These are phyloP conservation scores for Automeris io DNA, from an alignment of 2,888 invertebrate species.

Conservation along the genomic window DNA sequence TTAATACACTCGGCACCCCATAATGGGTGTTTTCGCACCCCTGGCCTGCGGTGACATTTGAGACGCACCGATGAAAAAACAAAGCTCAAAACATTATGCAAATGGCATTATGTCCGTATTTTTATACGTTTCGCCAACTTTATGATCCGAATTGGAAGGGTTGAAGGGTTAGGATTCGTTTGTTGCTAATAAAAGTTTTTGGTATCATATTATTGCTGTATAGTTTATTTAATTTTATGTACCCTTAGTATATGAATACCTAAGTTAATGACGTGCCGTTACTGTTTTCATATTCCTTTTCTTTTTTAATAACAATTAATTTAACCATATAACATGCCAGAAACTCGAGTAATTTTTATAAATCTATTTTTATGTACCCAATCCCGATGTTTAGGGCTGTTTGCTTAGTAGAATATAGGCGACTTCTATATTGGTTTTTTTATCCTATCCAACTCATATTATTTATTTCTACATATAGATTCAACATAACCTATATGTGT, in stretches of 20 bases:
- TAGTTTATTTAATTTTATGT: slow-evolving; percentile 31
- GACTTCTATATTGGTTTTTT: no score
- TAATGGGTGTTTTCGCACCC: slow-evolving; percentile 71
- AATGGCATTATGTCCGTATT: slow-evolving; percentile 74
- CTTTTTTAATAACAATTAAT: no score
- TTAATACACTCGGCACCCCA: slow-evolving; percentile 70
- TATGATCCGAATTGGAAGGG: slow-evolving; percentile 72
- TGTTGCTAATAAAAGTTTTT: slow-evolving; percentile 49
- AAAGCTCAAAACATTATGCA: slow-evolving; percentile 74
- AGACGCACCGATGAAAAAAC: slow-evolving; percentile 72
- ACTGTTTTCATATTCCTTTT: no score
- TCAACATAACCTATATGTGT: no score
- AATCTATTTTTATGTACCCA: no score
- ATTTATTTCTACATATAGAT: no score
- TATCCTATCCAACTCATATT: no score
- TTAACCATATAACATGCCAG: no score
- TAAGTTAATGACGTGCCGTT: slow-evolving; percentile 6
- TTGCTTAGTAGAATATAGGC: no score
- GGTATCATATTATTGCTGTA: slow-evolving; percentile 44
- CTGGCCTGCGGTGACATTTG: slow-evolving; percentile 73
- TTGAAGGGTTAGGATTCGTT: slow-evolving; percentile 64
- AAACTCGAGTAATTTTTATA: no score
- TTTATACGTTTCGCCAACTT: slow-evolving; percentile 70
- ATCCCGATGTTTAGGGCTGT: no score
- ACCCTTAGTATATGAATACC: neutral